Conservation (phyloP, 2,113 vertebrate species). For the Theristicus caerulescens region DNA sequence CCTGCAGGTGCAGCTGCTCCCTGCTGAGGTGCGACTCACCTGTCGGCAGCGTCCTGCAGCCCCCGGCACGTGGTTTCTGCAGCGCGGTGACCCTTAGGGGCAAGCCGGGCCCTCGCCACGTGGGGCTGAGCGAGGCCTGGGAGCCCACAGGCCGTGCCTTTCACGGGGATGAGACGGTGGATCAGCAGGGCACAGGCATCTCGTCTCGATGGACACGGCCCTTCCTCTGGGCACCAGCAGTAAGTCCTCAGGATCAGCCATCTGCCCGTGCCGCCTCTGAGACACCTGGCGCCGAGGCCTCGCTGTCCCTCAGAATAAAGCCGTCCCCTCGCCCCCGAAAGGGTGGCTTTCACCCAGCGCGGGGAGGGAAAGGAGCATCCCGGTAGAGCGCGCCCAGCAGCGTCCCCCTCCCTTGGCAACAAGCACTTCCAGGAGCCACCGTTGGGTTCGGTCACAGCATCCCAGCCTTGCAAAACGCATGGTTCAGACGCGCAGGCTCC, state of each 20-base stretch:
- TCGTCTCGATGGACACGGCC: fast-evolving
- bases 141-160: neutral
- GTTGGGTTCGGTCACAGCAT: neutral
- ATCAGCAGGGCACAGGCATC: neutral
- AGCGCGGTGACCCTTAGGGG: fast-evolving
- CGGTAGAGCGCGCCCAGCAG: neutral
- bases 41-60: fast-evolving
- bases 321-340: fast-evolving
- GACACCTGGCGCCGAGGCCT: neutral
- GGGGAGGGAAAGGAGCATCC: neutral
- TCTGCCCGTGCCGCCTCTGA: fast-evolving
- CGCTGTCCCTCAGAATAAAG: neutral
- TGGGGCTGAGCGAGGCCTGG: neutral
- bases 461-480: neutral
- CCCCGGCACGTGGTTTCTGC: fast-evolving
- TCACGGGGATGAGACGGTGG: neutral
- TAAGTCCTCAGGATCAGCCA: fast-evolving
- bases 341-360: neutral
- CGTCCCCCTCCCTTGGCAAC: fast-evolving
- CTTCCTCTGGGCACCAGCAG: neutral
- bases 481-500: neutral
- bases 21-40: fast-evolving
- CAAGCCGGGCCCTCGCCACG: fast-evolving
- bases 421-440: neutral
- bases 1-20: neutral